These are phyloP conservation scores for Tetramorium bicarinatum DNA, from an alignment of 2,888 invertebrate species.

Conservation along the genomic window DNA sequence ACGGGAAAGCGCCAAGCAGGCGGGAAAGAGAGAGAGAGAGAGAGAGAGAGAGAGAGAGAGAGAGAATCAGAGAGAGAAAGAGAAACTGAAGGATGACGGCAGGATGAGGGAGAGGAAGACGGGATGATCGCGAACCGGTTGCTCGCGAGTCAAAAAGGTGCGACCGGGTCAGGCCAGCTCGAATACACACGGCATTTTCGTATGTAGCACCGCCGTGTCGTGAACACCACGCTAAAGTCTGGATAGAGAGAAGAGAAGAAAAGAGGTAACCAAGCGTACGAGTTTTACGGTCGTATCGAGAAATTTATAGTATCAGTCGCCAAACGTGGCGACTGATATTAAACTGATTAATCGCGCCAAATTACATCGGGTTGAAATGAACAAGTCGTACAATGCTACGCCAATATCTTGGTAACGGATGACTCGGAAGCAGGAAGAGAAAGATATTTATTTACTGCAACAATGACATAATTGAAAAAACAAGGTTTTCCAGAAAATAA, in stretches of 20 bases:
- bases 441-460: too few species aligned
- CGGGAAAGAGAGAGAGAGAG: constrained; percentile 46
- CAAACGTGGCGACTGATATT: not conserved
- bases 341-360: constrained; percentile 7
- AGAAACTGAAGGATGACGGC: constrained; percentile 55
- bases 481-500: too few species aligned
- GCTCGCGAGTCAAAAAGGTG: constrained; percentile 74
- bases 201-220: constrained; percentile 56
- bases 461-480: too few species aligned
- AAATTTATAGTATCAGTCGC: constrained; percentile 7
- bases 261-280: not conserved
- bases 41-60: constrained; percentile 21
- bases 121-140: constrained; percentile 73
- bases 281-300: not conserved
- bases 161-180: constrained; percentile 70
- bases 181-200: constrained; percentile 67
- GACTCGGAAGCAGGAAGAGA: not conserved
- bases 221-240: constrained; percentile 46
- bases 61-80: not conserved
- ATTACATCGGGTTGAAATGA: not conserved
- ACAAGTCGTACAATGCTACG: not conserved
- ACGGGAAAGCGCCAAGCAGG: constrained; percentile 70
- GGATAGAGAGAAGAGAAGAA: constrained; percentile 32
- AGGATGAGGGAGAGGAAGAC: constrained; percentile 63
- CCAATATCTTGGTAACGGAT: not conserved